Conservation (phyloP, 1,140 invertebrate genomes). For the Theocolax elegans region DNA sequence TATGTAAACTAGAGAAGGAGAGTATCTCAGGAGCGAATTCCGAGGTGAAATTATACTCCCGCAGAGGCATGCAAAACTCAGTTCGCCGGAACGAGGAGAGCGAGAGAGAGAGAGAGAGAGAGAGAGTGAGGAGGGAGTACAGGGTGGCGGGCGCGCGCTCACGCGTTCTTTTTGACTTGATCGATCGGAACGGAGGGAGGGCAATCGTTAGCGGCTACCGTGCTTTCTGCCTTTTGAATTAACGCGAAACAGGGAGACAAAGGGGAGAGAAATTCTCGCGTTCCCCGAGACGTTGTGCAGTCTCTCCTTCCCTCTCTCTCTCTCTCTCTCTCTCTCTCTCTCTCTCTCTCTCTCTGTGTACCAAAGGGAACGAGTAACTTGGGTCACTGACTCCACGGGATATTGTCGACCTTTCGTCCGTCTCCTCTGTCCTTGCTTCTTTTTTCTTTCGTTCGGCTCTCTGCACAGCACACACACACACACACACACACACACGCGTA, state of each 20-base stretch:
- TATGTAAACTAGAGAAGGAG: too few species aligned
- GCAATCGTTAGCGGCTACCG: slow-evolving; percentile 18
- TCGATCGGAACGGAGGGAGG: slow-evolving; percentile 15
- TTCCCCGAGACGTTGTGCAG: too few species aligned
- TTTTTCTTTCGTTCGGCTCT: neutral
- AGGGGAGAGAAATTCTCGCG: slow-evolving; percentile 27
- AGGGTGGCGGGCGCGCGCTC: too few species aligned
- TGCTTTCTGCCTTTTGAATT: slow-evolving; percentile 8
- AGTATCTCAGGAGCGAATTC: too few species aligned
- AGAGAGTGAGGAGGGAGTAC: too few species aligned
- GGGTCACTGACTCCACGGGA: slow-evolving; percentile 22
- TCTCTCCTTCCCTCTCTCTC: too few species aligned
- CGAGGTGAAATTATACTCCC: neutral
- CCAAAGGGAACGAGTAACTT: neutral
- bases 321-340: too few species aligned
- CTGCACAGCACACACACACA: neutral
- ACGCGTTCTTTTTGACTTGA: slow-evolving; percentile 1
- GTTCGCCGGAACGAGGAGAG: neutral
- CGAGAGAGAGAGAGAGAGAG: neutral
- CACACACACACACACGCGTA: neutral
- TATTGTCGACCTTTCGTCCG: slow-evolving; percentile 30
- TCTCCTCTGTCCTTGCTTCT: slow-evolving; percentile 15
- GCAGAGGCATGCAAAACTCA: neutral
- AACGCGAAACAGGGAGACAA: neutral
- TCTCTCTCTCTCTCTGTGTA: too few species aligned